Conservation (phyloP, 2,113 vertebrate species). For the Peromyscus leucopus region DNA sequence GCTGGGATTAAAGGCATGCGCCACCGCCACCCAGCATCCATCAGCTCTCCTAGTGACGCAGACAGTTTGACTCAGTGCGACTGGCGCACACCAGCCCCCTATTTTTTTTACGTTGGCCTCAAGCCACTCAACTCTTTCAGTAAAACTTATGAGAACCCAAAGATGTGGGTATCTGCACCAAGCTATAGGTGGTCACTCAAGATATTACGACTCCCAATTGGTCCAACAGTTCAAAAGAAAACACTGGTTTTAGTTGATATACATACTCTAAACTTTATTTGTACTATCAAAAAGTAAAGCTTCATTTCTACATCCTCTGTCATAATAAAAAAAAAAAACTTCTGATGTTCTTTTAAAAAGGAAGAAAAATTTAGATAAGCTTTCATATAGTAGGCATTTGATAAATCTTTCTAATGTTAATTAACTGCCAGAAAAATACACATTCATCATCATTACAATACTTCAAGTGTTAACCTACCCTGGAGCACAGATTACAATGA, state of each 20-base stretch:
- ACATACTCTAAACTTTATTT: not conserved
- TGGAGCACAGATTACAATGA: not conserved
- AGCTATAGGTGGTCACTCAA: not conserved
- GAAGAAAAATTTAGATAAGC: not conserved
- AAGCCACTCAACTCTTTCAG: not conserved
- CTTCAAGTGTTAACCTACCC: conserved; percentile 49
- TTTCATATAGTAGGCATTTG: not conserved
- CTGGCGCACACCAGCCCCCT: no score
- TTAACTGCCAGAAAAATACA: not conserved
- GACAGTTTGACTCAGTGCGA: no score
- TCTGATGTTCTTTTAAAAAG: not conserved
- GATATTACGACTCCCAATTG: not conserved
- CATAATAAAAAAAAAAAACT: conserved; percentile 43
- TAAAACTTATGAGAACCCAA: not conserved
- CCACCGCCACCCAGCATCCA: no score
- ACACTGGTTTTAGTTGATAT: not conserved
- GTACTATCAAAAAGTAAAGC: conserved; percentile 3
- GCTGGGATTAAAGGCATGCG: no score
- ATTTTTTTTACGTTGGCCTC: not conserved
- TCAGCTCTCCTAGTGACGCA: no score
- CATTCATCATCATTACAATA: conserved; percentile 13
- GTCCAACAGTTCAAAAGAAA: not conserved
- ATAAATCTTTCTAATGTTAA: conserved; percentile 53
- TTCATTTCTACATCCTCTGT: not conserved
- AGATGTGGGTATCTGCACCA: not conserved